Evolutionary conservation across 2,113 vertebrate species (phyloP).

Genomic region (Myocastor coypus): DNA sequence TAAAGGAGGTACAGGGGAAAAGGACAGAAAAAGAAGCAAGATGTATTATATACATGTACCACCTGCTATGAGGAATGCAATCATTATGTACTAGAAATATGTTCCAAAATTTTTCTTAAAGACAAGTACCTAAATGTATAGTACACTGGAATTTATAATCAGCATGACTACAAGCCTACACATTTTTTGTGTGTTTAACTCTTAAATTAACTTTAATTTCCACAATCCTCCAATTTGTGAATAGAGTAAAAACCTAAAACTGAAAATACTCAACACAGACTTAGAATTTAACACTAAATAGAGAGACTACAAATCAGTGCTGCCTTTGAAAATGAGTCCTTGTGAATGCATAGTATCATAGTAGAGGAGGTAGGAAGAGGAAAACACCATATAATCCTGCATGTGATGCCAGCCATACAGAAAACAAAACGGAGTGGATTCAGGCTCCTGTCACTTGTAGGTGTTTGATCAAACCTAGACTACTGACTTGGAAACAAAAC

Average conservation of each 20-base stretch:
- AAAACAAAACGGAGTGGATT: background rate
- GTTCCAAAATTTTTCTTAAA: background rate
- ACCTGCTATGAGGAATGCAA: background rate
- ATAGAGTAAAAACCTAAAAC: background rate
- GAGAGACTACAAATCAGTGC: background rate
- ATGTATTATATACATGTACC: background rate
- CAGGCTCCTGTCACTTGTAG: background rate
- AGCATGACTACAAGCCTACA: background rate
- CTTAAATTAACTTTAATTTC: background rate
- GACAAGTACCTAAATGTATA: background rate
- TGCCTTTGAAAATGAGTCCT: background rate
- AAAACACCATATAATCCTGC: background rate
- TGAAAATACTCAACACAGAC: background rate
- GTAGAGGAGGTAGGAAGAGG: background rate
- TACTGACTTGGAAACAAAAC: background rate
- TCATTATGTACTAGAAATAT: background rate
- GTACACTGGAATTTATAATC: background rate
- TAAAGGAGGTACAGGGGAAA: background rate
- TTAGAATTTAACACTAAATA: background rate
- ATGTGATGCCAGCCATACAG: background rate
- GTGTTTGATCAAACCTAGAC: slow-evolving; percentile 5
- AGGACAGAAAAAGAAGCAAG: background rate
- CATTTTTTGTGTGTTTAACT: background rate
- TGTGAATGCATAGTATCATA: background rate
- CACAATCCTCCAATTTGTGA: background rate